Evolutionary conservation across 1,140 invertebrate genomes (phyloP).

Genomic region (Drosophila truncata): DNA sequence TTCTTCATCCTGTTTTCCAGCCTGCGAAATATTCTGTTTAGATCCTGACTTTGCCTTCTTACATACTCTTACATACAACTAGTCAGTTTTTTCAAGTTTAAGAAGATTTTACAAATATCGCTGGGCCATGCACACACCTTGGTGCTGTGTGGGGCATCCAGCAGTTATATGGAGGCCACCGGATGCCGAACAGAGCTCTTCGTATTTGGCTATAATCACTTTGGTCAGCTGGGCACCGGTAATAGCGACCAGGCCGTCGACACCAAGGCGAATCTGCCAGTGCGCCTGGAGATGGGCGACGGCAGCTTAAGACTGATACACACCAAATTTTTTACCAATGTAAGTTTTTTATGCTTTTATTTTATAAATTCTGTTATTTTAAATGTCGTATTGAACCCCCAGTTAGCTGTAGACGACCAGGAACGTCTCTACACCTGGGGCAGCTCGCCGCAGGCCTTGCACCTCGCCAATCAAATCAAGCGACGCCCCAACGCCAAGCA

Average conservation of each 20-base stretch:
- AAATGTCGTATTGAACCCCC: not conserved
- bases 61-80: too few species aligned
- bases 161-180: constrained; percentile 53
- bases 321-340: constrained; percentile 93
- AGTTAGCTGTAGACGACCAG: constrained; percentile 90
- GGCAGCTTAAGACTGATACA: constrained; percentile 88
- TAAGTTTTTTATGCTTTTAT: constrained; percentile 85
- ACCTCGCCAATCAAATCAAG: constrained; percentile 89
- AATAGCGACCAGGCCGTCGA: constrained; percentile 68
- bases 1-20: too few species aligned
- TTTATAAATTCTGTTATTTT: not conserved
- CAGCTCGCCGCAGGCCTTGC: constrained; percentile 90
- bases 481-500: constrained; percentile 87
- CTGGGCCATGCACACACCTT: constrained; percentile 92
- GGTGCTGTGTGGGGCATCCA: constrained; percentile 85
- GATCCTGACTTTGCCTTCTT: too few species aligned
- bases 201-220: constrained; percentile 92
- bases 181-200: constrained; percentile 87
- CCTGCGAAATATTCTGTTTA: too few species aligned
- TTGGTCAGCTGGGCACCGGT: constrained; percentile 91
- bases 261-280: constrained; percentile 86
- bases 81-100: constrained; percentile 86
- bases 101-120: constrained; percentile 87
- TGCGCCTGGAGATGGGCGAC: constrained; percentile 86
- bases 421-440: constrained; percentile 92